A percentile compares a stretch with the other conserved stretches of the same genome.
Evolutionary conservation across 2,888 invertebrate species (phyloP).

Genomic region (Dascillus cervinus): DNA sequence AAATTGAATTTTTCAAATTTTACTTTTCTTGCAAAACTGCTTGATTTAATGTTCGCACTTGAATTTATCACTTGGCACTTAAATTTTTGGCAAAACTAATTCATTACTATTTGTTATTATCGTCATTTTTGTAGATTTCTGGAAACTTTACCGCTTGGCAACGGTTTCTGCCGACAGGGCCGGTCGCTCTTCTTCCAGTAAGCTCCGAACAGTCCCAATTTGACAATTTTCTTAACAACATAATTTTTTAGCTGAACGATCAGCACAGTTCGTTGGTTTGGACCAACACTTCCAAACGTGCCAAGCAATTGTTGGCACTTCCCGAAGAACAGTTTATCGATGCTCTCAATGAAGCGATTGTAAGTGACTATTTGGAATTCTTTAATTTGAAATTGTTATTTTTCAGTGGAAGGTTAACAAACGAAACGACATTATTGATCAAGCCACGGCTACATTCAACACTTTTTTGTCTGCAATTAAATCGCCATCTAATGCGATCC

Average conservation of each 20-base stretch:
- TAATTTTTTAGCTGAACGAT: slow-evolving; percentile 51
- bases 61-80: too few relatives aligned
- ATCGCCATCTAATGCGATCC: slow-evolving; percentile 33
- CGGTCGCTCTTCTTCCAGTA: slow-evolving; percentile 84
- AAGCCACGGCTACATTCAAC: slow-evolving; percentile 49
- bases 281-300: slow-evolving; percentile 72
- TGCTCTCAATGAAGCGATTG: slow-evolving; percentile 78
- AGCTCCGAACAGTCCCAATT: slow-evolving; percentile 20
- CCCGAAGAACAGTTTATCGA: slow-evolving; percentile 78
- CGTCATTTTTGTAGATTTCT: slow-evolving; percentile 51
- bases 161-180: slow-evolving; percentile 85
- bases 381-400: not conserved
- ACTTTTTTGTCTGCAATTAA: slow-evolving; percentile 40
- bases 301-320: slow-evolving; percentile 62
- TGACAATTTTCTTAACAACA: not conserved
- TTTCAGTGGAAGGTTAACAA: slow-evolving; percentile 55
- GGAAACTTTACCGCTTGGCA: slow-evolving; percentile 93
- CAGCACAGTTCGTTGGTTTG: slow-evolving; percentile 87
- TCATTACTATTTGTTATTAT: too few relatives aligned
- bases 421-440: slow-evolving; percentile 47
- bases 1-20: too few relatives aligned
- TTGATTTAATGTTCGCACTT: too few relatives aligned
- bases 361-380: slow-evolving; percentile 38
- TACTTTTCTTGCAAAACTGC: too few relatives aligned
- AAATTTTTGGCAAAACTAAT: too few relatives aligned